These are phyloP conservation scores for Sinocyclocheilus rhinocerous DNA, from an alignment of 2,113 vertebrate species.

Conservation along the genomic window DNA sequence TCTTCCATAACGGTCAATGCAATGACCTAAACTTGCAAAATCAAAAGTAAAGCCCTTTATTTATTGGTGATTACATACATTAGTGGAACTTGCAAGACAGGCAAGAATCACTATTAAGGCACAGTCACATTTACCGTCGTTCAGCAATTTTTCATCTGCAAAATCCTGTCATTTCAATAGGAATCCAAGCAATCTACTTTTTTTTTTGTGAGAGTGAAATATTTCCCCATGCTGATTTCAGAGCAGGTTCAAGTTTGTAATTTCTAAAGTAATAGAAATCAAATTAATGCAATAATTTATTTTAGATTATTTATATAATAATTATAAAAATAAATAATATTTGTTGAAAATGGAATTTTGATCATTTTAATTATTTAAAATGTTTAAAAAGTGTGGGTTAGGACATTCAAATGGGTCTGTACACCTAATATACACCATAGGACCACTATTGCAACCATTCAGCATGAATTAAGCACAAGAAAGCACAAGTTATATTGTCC, in stretches of 20 bases:
- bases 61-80: not conserved
- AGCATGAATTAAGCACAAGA: not conserved
- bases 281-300: no score
- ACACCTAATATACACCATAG: not conserved
- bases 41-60: not conserved
- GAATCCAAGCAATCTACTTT: no score
- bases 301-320: no score
- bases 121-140: not conserved
- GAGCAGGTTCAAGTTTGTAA: not conserved
- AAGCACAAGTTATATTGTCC: not conserved
- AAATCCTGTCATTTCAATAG: not conserved
- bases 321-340: no score
- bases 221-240: not conserved
- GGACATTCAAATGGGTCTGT: no score
- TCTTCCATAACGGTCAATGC: constrained; percentile 2
- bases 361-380: no score
- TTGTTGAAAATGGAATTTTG: no score
- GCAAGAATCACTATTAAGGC: not conserved
- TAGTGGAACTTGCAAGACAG: not conserved
- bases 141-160: not conserved
- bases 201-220: no score
- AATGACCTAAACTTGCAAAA: not conserved
- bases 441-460: not conserved
- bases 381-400: no score
- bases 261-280: no score